Evolutionary conservation across 2,888 invertebrate genomes (phyloP), one percentile per base, ranked within the genome.

Genomic region (Phalera bucephala): DNA sequence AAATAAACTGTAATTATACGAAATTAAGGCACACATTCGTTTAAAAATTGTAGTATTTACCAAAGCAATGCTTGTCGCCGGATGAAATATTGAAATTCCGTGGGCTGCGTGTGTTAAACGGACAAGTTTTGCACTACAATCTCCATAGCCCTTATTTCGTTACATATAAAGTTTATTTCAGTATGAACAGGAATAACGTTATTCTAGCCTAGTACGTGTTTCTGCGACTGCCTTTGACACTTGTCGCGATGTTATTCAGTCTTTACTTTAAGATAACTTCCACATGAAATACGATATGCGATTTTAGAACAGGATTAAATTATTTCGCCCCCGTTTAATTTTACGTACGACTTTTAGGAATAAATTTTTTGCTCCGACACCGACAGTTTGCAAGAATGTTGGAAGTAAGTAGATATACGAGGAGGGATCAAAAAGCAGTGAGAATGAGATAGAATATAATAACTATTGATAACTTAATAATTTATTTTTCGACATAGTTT

Each of bases 71-170:
- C 70, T 73, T 62, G 61, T 46, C 61, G 52, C 52, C 40, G 54
- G 56, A 65, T 74, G 72, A 78, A 74, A 77, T 76, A 78, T 77
- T 73, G 72, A 72, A 78, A 77, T 72, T 65, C 65, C 55, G 55
- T 56, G 63, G 55, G 47, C 64, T 56, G 61, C 61, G 59, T 68
- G 58, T 53, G 51, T 40, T 48, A 45, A 47, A 52, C 50, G 44
- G 53, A 53, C 33, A 53, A 33, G 14, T 21, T 43, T 13, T 11
- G n/a, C 20, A 37, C 40, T 51, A 31, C 43, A 8, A 6, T 23
- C n/a, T 30, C 25, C 28, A 35, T 34, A 2, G 17, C 15, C 31
- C 43, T 40, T 69, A 52, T 27, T 5, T n/a, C n/a, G 0, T 0
- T n/a, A n/a, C n/a, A n/a, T n/a, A n/a, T n/a, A n/a, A n/a, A n/a